These are phyloP conservation scores for Diplogasteroides magnus DNA, from an alignment of 1,140 invertebrate species.

Conservation along the genomic window DNA sequence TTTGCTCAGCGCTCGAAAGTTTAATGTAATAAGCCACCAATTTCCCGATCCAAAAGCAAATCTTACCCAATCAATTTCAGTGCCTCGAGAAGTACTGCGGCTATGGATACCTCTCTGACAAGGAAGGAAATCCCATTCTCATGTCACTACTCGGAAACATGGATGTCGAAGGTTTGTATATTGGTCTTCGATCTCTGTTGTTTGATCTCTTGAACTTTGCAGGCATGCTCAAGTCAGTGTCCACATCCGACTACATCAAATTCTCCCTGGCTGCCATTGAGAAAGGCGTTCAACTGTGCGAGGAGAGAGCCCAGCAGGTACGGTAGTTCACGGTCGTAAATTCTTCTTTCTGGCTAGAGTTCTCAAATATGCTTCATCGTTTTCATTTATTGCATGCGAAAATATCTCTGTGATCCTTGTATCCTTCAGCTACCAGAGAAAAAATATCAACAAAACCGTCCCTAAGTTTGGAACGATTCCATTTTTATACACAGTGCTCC, in stretches of 20 bases:
- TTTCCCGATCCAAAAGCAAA: too few relatives aligned
- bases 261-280: constrained; percentile 54
- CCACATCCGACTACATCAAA: constrained; percentile 54
- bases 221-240: constrained; percentile 48
- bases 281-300: constrained; percentile 48
- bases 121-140: constrained; percentile 52
- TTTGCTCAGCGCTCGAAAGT: too few relatives aligned
- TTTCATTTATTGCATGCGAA: too few relatives aligned
- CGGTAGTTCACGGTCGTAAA: too few relatives aligned
- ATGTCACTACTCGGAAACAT: constrained; percentile 55
- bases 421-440: too few relatives aligned
- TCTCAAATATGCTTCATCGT: too few relatives aligned
- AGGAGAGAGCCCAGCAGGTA: constrained; percentile 38
- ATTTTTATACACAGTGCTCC: not conserved
- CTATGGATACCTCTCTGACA: constrained; percentile 52
- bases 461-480: not conserved
- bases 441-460: too few relatives aligned
- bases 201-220: constrained; percentile 15
- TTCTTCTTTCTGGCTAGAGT: too few relatives aligned
- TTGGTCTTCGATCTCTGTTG: too few relatives aligned
- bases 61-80: constrained; percentile 41
- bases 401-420: too few relatives aligned
- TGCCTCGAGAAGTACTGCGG: constrained; percentile 55
- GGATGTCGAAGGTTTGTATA: constrained; percentile 52
- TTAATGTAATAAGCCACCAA: too few relatives aligned